Conservation (phyloP, 1,140 invertebrate species). For the Neocloeon triangulifer region DNA sequence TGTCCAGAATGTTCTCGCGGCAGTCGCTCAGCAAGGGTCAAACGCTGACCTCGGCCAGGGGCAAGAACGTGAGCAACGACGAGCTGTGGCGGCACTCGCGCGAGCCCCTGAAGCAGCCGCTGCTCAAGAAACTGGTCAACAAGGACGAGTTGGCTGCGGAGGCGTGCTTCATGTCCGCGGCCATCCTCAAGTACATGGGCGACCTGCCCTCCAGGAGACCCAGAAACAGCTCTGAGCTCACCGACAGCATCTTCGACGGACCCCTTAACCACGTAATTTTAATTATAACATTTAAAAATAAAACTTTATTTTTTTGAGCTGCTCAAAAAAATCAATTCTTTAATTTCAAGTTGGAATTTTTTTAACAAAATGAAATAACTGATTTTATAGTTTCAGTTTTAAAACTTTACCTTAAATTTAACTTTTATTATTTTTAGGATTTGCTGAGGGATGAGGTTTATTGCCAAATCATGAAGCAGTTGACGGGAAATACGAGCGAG, state of each 20-base stretch:
- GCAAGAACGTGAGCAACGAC: constrained; percentile 25
- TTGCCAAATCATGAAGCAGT: constrained; percentile 85
- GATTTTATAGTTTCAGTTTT: not conserved
- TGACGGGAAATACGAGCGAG: constrained; percentile 63
- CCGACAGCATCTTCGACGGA: constrained; percentile 70
- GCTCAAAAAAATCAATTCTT: no score
- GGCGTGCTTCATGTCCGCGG: constrained; percentile 48
- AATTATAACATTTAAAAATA: not conserved
- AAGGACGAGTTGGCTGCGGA: constrained; percentile 52
- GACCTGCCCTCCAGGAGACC: constrained; percentile 59
- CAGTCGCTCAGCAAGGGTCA: constrained; percentile 34
- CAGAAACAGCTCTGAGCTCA: constrained; percentile 48
- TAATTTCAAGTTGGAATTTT: not conserved
- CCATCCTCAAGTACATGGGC: constrained; percentile 88
- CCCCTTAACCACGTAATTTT: constrained; percentile 45
- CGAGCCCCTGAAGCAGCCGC: constrained; percentile 61
- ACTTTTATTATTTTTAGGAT: constrained; percentile 22
- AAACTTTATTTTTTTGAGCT: no score
- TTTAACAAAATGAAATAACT: not conserved
- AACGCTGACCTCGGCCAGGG: constrained; percentile 34
- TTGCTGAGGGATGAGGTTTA: constrained; percentile 74
- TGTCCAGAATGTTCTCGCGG: constrained; percentile 27
- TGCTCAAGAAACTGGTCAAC: constrained; percentile 58
- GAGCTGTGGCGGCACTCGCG: constrained; percentile 65
- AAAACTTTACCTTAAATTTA: not conserved